Base-by-base conservation (phyloP, 2,888 invertebrate species). In the Cyaniris semiargus region DNA sequence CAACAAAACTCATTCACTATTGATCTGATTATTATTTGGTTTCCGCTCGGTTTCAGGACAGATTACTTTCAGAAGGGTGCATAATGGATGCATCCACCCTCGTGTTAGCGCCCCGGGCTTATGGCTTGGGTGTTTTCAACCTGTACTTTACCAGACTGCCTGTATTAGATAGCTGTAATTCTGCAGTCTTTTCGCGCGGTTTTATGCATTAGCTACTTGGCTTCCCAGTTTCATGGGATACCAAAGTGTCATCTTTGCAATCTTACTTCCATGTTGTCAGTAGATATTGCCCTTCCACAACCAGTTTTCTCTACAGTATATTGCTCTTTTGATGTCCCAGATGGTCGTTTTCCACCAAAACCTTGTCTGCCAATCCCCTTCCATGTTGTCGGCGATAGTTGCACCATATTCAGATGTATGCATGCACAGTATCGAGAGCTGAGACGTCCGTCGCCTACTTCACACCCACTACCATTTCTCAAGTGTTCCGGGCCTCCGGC, bases 391-490 rank as follows among this genome's bases (percentile, higher is more conserved):
- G 23, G 10, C 10, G 10, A 38, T 13, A 10, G 71, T 4, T 71
- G n/a, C 38, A 38, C 8, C 71, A 21, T 38, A 21, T 71, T 3
- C 10, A 38, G 71, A 34, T 21, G 4, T 27, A 27, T 18, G 38
- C 21, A 27, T 18, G 21, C 13, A 74, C 53, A 44, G 53, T 66
- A 31, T 31, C 13, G 53, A 21, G 74, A 53, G 76, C 75, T 76
- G 34, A 34, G 21, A 74, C 74, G 75, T 76, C 79, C 74, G 77
- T 77, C 77, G 78, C 81, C 80, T 78, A 79, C 80, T 71, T 71
- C 31, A 77, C 81, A 74, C 80, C 79, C 75, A 81, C 81, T 78
- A 48, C 76, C 74, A 77, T 75, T 77, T 78, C 78, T 78, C 78
- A 79, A 78, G 75, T 80, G 71, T 77, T 66, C 58, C 44, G 78